Base-by-base conservation (phyloP, 2,888 invertebrate genomes). In the Minunthozetes semirufus region DNA sequence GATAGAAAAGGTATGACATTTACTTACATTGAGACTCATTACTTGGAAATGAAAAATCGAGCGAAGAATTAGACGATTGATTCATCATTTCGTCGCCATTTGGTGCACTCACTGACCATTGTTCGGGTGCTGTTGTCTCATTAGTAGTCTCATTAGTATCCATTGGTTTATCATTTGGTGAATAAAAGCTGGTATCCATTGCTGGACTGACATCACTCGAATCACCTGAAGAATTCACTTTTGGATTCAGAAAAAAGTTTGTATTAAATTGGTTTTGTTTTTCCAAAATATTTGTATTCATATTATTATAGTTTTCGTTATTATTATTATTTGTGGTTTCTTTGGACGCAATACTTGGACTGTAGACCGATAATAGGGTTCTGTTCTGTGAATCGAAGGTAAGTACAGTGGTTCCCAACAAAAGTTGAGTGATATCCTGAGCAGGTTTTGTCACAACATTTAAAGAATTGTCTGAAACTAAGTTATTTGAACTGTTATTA, bases 11-110 rank as follows among this genome's bases (percentile, higher is more conserved):
- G 3, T 33, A 15, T 17, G 27, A 27, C 3, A 9, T 13, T 48
- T 1, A 48, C 70, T 46, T 48, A 70, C 70, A 70, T 48, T 70
- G 46, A 17, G 70, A 70, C 48, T 70, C 70, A 70, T 70, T 70
- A 48, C 68, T 68, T 6, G 68, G 68, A 68, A 70, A 70, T 25
- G 70, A 70, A 48, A 70, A 70, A 38, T 22, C 22, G 0, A 70
- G n/a, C 17, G 46, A 70, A 19, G 70, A 70, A 70, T 46, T 48
- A 25, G 70, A 19, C 11, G 70, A 70, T 19, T 70, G 70, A 42
- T 70, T 70, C 11, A 38, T 22, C 19, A 70, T 1, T 38, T 70
- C 70, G 25, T 70, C 70, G 19, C 46, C 42, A 19, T 70, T 70
- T 13, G 48, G 0, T 5, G 46, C 70, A 27, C 46, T 70, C 0